Percentiles rank a stretch among this genome's conserved stretches.
phyloP scores from a whole-genome alignment of 1,140 invertebrate genomes.

The Drosophila neocordata region DNA sequence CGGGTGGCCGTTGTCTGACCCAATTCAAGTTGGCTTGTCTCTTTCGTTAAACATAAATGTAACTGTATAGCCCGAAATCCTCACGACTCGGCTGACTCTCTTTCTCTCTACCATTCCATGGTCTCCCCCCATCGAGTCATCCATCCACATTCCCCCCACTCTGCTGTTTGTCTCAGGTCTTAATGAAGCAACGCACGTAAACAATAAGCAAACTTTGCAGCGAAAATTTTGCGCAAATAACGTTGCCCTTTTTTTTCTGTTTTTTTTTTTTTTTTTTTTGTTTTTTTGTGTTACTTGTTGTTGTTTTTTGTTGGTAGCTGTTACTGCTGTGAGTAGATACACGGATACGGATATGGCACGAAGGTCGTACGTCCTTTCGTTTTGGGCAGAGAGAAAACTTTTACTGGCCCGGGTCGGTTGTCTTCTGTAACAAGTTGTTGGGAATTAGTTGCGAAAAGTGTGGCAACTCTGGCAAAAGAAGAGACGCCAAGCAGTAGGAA shows the following conservation, averaged over 20 bases:
- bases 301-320: slow-evolving; percentile 18
- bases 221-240: slow-evolving; percentile 80
- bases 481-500: background rate
- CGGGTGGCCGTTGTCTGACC: slow-evolving; percentile 63
- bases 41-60: slow-evolving; percentile 32
- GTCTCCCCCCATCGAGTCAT: background rate
- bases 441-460: slow-evolving; percentile 79
- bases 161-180: slow-evolving; percentile 50
- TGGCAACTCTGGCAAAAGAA: slow-evolving; percentile 53
- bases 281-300: slow-evolving; percentile 4
- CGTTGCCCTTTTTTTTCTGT: slow-evolving; percentile 52
- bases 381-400: slow-evolving; percentile 53
- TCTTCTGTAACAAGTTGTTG: slow-evolving; percentile 70
- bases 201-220: slow-evolving; percentile 81
- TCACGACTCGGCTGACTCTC: background rate
- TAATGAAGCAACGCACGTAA: slow-evolving; percentile 80
- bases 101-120: too few relatives aligned
- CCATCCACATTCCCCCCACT: slow-evolving; percentile 7
- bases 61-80: slow-evolving; percentile 39
- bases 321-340: slow-evolving; percentile 36
- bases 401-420: slow-evolving; percentile 33
- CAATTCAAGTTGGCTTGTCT: slow-evolving; percentile 55
- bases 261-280: slow-evolving; percentile 27
- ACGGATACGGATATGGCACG: slow-evolving; percentile 71
- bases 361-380: slow-evolving; percentile 57